Evolutionary conservation across 2,797 vertebrate species (phyloP), one percentile per base, ranked within the genome.

Genomic region (Spheniscus humboldti): DNA sequence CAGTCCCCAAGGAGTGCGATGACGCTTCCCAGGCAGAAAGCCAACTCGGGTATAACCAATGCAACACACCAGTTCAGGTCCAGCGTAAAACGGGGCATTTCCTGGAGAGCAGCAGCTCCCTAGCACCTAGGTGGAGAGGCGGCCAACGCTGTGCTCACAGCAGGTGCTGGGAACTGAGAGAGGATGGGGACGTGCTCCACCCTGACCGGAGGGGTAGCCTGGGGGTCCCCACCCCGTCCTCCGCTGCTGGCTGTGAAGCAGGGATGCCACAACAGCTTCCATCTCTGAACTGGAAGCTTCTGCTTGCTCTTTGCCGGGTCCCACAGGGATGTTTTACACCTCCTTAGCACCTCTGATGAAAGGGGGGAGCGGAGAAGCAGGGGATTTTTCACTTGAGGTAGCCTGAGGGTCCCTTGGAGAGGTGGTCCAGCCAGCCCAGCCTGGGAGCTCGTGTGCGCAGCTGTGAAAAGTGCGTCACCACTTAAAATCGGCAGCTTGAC

Each of bases 31-130:
- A 13, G n/a, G 59, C 75, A 74, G 10, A 16, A 53, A 60, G 23
- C 39, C 39, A 33, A 0, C 6, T 30, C 6, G 1, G 53, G 24
- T 35, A 6, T 13, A 25, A 7, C 14, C 41, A 14, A 19, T 2
- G 10, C 2, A 13, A 25, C 41, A 31, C 52, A 47, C 7, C 80
- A 62, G 62, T 2, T n/a, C 0, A 23, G 76, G 37, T 30, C 66
- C 39, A 69, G 45, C 1, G 7, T 8, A 33, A 33, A 47, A 7
- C 1, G 19, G 80, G 80, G 5, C 64, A 13, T 14, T 56, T 20
- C 56, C 64, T 3, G 39, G 18, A 33, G 28, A 76, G 88, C 83
- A 88, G 78, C 83, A 60, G 91, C 50, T 88, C 68, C 43, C 53
- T 16, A 63, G 91, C 85, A 86, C 64, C 55, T 10, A 9, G 19